These are phyloP conservation scores for Pammene fasciana DNA, from an alignment of 2,888 invertebrate species.

Conservation along the genomic window DNA sequence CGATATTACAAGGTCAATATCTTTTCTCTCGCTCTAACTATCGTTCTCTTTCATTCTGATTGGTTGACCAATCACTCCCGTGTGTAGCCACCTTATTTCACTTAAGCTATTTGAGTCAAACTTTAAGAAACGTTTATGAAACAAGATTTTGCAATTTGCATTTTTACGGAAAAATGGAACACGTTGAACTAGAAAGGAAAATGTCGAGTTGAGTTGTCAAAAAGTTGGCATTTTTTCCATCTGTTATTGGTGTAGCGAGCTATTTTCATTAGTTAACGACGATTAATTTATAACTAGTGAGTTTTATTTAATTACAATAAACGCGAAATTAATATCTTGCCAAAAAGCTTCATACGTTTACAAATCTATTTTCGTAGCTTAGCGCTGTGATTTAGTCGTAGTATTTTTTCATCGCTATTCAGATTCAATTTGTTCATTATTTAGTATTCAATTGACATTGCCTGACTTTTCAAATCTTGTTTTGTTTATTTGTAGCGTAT, in stretches of 20 bases:
- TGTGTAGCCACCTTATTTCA: too few relatives aligned
- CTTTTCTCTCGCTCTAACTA: too few relatives aligned
- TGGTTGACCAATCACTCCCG: too few relatives aligned
- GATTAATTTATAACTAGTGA: slow-evolving; percentile 42
- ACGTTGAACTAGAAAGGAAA: slow-evolving; percentile 37
- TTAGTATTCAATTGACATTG: slow-evolving; percentile 32
- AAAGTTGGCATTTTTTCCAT: slow-evolving; percentile 76
- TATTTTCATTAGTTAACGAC: slow-evolving; percentile 58
- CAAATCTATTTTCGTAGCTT: slow-evolving; percentile 34
- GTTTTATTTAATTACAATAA: slow-evolving; percentile 35
- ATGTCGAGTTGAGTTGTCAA: slow-evolving; percentile 66
- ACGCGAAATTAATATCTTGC: slow-evolving; percentile 21
- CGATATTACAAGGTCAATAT: neutral
- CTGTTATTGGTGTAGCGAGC: slow-evolving; percentile 62
- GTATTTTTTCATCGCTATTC: slow-evolving; percentile 29
- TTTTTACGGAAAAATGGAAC: slow-evolving; percentile 9
- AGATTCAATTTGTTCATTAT: slow-evolving; percentile 26
- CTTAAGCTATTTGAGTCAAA: slow-evolving; percentile 1
- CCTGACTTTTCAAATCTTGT: slow-evolving; percentile 12
- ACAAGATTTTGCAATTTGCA: neutral
- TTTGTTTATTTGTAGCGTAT: slow-evolving; percentile 37
- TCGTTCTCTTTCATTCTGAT: too few relatives aligned
- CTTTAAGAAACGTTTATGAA: neutral
- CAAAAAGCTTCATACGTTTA: slow-evolving; percentile 34
- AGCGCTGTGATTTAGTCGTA: slow-evolving; percentile 14